phyloP scores from a whole-genome alignment of 1,140 invertebrate genomes.

The Pygmarrhopalites habei region DNA sequence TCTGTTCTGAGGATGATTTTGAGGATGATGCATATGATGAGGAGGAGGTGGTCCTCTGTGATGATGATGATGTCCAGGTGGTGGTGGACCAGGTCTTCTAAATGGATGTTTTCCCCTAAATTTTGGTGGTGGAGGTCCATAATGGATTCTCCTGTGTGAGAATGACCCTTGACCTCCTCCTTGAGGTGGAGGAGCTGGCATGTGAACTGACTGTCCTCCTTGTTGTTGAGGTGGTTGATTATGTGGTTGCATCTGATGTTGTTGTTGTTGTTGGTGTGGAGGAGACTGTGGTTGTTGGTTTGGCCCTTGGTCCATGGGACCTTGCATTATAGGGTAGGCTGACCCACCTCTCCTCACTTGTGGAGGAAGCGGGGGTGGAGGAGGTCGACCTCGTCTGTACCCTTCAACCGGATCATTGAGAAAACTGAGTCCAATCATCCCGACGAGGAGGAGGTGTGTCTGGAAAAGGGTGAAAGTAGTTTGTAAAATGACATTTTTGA shows the following conservation, averaged over 20 bases:
- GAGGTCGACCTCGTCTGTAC: background rate
- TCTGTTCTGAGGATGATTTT: background rate
- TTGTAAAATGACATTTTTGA: too few species aligned
- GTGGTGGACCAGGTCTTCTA: conserved; percentile 14
- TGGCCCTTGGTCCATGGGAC: background rate
- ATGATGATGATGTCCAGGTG: background rate
- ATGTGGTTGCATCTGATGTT: background rate
- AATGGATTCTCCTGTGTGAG: conserved; percentile 18
- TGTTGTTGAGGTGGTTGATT: background rate
- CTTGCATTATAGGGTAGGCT: background rate
- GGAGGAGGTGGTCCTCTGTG: conserved; percentile 16
- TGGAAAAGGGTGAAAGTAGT: too few species aligned
- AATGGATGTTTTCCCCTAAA: conserved; percentile 10
- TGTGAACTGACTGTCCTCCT: background rate
- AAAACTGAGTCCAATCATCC: too few species aligned
- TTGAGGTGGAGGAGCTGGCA: background rate
- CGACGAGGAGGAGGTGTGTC: too few species aligned
- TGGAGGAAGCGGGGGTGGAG: background rate
- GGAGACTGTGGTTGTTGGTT: background rate
- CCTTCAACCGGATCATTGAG: background rate
- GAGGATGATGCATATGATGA: conserved; percentile 6
- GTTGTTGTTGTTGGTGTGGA: background rate
- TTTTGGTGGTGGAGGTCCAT: conserved; percentile 11
- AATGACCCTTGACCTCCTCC: background rate
- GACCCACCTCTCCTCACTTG: background rate